A percentile compares a stretch with the other conserved stretches of the same genome.
Conservation (phyloP, 2,888 invertebrate species). For the Pristionchus arcanus region DNA sequence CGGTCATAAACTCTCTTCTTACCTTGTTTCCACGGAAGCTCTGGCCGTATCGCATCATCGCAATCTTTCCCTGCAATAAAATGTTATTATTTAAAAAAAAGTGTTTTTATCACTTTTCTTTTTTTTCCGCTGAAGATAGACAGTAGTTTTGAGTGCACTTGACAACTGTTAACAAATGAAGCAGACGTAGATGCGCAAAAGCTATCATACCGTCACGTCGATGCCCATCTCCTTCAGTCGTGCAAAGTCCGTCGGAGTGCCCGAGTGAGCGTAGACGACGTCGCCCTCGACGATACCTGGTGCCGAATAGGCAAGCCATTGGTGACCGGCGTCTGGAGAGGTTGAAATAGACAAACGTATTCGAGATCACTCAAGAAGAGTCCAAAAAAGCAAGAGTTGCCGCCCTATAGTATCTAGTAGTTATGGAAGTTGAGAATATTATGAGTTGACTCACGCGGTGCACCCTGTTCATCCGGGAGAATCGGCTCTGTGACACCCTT, state of each 20-base stretch:
- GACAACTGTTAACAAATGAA: no score
- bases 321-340: conserved; percentile 71
- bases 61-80: conserved; percentile 80
- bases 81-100: no score
- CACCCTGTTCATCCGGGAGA: conserved; percentile 74
- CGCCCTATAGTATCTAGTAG: no score
- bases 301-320: conserved; percentile 77
- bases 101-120: not conserved
- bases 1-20: not conserved
- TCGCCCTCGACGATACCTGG: conserved; percentile 72
- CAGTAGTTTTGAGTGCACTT: no score
- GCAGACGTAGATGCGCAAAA: no score
- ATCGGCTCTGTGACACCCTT: conserved; percentile 72
- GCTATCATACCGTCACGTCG: conserved; percentile 64
- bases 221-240: conserved; percentile 70
- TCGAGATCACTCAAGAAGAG: no score
- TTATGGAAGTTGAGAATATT: not conserved
- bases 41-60: conserved; percentile 82
- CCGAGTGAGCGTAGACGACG: conserved; percentile 75
- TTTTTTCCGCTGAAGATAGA: no score
- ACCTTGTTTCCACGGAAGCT: conserved; percentile 81
- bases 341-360: no score
- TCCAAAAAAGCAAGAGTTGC: no score
- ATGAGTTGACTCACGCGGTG: conserved; percentile 61
- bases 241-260: conserved; percentile 72